Evolutionary conservation across 30 jellyfish, hydroid and myxozoan genomes (phyloP).

Genomic region (Nemopilema nomurai): DNA sequence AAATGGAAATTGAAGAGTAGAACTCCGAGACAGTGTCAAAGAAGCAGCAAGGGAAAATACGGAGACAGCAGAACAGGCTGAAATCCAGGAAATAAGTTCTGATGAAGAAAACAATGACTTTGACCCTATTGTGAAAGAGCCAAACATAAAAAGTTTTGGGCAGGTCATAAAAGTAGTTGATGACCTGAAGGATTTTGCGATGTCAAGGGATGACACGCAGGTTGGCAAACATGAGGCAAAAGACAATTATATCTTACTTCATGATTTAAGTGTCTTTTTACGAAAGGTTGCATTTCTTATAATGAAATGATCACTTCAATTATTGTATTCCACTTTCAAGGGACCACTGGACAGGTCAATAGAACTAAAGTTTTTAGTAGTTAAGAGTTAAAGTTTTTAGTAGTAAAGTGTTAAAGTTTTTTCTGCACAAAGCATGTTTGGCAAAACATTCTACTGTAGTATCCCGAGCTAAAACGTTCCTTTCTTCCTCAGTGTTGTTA

Average conservation of each 20-base stretch:
- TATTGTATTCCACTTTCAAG: background rate
- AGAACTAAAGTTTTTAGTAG: background rate
- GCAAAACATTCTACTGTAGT: background rate
- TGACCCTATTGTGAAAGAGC: background rate
- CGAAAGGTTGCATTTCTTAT: background rate
- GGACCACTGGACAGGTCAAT: background rate
- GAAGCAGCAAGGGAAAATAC: background rate
- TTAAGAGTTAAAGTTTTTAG: background rate
- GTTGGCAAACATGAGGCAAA: background rate
- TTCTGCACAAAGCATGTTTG: background rate
- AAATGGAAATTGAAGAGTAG: background rate
- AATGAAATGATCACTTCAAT: background rate
- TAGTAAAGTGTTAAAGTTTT: background rate
- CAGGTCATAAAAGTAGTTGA: background rate
- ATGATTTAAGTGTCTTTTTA: background rate
- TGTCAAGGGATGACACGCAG: background rate
- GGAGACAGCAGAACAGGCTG: background rate
- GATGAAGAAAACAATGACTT: background rate
- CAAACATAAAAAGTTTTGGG: background rate
- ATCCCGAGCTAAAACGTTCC: background rate
- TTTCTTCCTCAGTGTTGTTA: background rate
- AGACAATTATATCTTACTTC: background rate
- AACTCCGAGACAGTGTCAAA: background rate
- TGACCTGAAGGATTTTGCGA: background rate
- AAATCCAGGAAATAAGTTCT: background rate